These are phyloP conservation scores for Artemia franciscana DNA, from an alignment of 1,140 invertebrate genomes.

Conservation along the genomic window DNA sequence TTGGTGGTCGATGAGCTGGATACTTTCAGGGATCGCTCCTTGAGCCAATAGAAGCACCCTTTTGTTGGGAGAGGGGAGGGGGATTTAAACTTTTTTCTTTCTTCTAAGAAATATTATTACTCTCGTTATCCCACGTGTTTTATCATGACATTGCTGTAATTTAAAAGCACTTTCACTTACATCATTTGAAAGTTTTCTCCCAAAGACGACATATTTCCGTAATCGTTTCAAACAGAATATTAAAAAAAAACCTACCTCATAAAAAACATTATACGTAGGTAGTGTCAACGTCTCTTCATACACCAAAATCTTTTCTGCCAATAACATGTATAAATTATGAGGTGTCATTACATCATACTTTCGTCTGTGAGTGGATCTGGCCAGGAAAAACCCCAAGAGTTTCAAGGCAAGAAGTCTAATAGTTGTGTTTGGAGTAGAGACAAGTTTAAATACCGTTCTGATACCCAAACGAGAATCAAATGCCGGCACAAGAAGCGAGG, in stretches of 20 bases:
- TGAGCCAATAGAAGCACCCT: no score
- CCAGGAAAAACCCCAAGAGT: slow-evolving; percentile 73
- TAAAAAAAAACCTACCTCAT: slow-evolving; percentile 39
- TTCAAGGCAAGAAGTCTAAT: slow-evolving; percentile 88
- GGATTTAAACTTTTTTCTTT: no score
- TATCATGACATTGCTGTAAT: no score
- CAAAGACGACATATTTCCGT: slow-evolving; percentile 7
- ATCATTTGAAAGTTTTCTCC: slow-evolving; percentile 1
- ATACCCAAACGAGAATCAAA: slow-evolving; percentile 94
- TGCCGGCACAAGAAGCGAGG: slow-evolving; percentile 91
- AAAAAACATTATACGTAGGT: slow-evolving; percentile 94
- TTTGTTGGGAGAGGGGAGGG: no score
- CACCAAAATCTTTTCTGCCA: slow-evolving; percentile 71
- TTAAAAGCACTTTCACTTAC: no score
- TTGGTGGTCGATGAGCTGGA: no score
- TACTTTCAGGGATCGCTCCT: no score
- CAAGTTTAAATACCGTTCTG: slow-evolving; percentile 82
- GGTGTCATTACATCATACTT: slow-evolving; percentile 98
- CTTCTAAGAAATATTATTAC: no score
- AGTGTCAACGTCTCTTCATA: slow-evolving; percentile 71
- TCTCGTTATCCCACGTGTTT: no score
- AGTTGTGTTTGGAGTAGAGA: slow-evolving; percentile 80
- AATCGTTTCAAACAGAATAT: not conserved
- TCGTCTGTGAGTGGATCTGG: slow-evolving; percentile 77
- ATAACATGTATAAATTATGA: slow-evolving; percentile 85